Evolutionary conservation across 37 sponge, comb jelly and placozoan genomes (phyloP), one percentile per base, ranked within the genome.

Genomic region (Oopsacas minuta): DNA sequence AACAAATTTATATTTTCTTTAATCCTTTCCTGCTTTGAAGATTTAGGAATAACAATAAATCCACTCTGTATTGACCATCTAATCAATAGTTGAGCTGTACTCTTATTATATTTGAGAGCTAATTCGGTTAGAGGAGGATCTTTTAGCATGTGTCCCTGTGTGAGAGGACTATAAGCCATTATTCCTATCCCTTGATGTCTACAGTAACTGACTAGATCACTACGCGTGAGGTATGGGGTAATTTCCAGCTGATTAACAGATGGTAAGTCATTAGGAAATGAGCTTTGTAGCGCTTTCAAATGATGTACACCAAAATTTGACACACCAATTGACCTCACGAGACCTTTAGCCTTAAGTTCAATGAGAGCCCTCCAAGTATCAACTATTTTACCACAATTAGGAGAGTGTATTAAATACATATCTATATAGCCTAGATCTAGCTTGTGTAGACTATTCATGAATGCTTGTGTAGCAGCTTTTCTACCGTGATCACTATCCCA

Each of bases 231-330:
- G 61, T 86, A 93, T 0, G 93, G 93, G 38, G 69, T 89, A 10
- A 93, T 32, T 84, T 93, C 93, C 38, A 93, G 84, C 85, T 93
- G 93, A 52, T 93, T 93, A 52, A 90, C 93, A 89, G 85, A 61
- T 38, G 93, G 93, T 0, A 90, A 82, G 28, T 87, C 30, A 36
- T 89, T 81, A 22, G 93, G 93, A 37, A 89, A 51, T 22, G 91
- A 90, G 49, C 87, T 84, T 83, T 89, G 86, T 81, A 93, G 88
- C 30, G 85, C 88, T 52, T 84, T 61, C 85, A 93, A 35, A 84
- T 93, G 93, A 36, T 89, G 89, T 0, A 86, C 49, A 82, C 90
- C 90, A 81, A 93, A 93, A 75, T 90, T 93, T 0, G 93, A 86
- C 46, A 93, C 93, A 39, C 93, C 93, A 39, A 93, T 82, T 0